phyloP scores from a whole-genome alignment of 2,888 invertebrate genomes.

The Argyresthia albistria region DNA sequence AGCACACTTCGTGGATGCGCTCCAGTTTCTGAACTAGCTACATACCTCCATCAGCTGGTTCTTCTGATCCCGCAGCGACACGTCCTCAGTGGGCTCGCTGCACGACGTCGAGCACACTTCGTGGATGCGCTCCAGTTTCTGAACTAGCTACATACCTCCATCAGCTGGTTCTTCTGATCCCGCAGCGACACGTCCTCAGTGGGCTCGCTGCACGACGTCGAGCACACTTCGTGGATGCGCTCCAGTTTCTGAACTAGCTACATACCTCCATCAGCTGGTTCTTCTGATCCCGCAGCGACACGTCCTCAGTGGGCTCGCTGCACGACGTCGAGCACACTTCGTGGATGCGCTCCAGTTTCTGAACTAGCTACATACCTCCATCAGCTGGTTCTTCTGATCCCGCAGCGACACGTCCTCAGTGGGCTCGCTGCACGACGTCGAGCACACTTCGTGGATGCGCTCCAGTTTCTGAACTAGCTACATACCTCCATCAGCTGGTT shows the following conservation, averaged over 20 bases:
- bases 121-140: constrained; percentile 82
- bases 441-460: constrained; percentile 76
- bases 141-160: constrained; percentile 4
- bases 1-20: constrained; percentile 76
- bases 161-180: no score
- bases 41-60: constrained; percentile 8
- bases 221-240: constrained; percentile 76
- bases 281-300: constrained; percentile 77
- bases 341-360: constrained; percentile 82
- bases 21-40: no score
- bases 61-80: constrained; percentile 77
- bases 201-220: constrained; percentile 80
- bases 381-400: constrained; percentile 24
- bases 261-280: constrained; percentile 8
- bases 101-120: constrained; percentile 76
- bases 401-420: constrained; percentile 87
- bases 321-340: constrained; percentile 76
- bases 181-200: constrained; percentile 87
- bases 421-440: constrained; percentile 80
- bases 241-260: no score
- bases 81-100: constrained; percentile 87
- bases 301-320: constrained; percentile 87
- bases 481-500: constrained; percentile 4
- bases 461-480: constrained; percentile 71
- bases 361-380: constrained; percentile 1